Evolutionary conservation across 2,113 vertebrate species (phyloP).

Genomic region (Ctenomys sociabilis): DNA sequence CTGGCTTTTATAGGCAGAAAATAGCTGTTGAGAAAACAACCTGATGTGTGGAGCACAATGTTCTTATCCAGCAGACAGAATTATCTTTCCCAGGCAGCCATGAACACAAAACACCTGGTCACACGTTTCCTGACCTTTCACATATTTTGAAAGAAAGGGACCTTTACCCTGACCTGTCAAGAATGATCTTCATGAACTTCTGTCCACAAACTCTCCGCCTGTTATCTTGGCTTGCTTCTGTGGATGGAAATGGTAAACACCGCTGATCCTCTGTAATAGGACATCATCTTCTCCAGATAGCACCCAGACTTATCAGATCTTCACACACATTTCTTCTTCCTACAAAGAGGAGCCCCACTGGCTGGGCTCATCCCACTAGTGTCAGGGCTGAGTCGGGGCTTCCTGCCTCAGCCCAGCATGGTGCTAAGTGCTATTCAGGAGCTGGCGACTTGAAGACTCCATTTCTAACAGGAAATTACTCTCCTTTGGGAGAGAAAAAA

Average conservation of each 20-base stretch:
- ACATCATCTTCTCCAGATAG: constrained; percentile 55
- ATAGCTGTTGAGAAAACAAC: constrained; percentile 79
- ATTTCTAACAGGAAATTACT: background rate
- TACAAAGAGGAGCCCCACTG: background rate
- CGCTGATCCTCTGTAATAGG: background rate
- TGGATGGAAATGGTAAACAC: constrained; percentile 69
- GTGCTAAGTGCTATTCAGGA: background rate
- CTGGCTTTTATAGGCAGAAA: constrained; percentile 78
- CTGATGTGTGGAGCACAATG: constrained; percentile 69
- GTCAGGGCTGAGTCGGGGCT: background rate
- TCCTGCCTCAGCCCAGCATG: background rate
- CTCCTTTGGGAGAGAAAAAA: background rate
- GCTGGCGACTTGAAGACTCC: background rate
- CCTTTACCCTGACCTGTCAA: constrained; percentile 80
- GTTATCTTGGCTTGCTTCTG: constrained; percentile 70
- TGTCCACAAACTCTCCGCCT: constrained; percentile 24
- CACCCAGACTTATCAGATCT: constrained; percentile 66
- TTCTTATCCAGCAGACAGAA: constrained; percentile 75
- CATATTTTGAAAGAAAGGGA: constrained; percentile 78
- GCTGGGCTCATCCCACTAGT: background rate
- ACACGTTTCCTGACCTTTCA: constrained; percentile 79
- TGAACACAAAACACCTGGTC: constrained; percentile 80
- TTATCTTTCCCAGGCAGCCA: constrained; percentile 78
- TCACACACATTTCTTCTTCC: constrained; percentile 60
- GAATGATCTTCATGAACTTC: constrained; percentile 73